Evolutionary conservation across 2,113 vertebrate species (phyloP).

Genomic region (Pterocles gutturalis): DNA sequence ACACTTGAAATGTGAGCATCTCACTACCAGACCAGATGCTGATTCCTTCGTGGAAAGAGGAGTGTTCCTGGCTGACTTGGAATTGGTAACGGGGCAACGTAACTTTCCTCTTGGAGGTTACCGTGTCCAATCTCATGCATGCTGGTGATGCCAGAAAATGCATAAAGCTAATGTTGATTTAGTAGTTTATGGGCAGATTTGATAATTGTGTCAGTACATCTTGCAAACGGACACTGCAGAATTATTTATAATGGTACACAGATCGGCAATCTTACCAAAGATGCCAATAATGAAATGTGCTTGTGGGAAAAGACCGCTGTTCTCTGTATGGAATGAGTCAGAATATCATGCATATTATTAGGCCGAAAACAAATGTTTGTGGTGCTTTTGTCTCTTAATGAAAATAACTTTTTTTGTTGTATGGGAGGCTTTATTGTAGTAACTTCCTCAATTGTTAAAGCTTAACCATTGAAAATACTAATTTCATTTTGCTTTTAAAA

Average conservation of each 20-base stretch:
- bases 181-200: not conserved
- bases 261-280: not conserved
- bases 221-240: not conserved
- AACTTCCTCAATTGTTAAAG: not conserved
- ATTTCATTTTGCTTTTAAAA: not conserved
- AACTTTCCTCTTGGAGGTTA: not conserved
- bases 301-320: not conserved
- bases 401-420: constrained; percentile 5
- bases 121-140: not conserved
- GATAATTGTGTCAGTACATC: not conserved
- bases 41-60: not conserved
- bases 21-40: constrained; percentile 1
- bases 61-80: not conserved
- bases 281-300: not conserved
- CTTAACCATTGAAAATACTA: not conserved
- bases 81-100: accelerated
- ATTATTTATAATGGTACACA: not conserved
- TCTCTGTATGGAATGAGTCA: not conserved
- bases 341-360: not conserved
- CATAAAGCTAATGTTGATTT: not conserved
- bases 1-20: constrained; percentile 21
- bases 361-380: constrained; percentile 35
- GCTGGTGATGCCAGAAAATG: not conserved
- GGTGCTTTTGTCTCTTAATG: constrained; percentile 1
- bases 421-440: not conserved